Conservation (phyloP, 2,888 invertebrate genomes). For the Spodoptera littoralis region DNA sequence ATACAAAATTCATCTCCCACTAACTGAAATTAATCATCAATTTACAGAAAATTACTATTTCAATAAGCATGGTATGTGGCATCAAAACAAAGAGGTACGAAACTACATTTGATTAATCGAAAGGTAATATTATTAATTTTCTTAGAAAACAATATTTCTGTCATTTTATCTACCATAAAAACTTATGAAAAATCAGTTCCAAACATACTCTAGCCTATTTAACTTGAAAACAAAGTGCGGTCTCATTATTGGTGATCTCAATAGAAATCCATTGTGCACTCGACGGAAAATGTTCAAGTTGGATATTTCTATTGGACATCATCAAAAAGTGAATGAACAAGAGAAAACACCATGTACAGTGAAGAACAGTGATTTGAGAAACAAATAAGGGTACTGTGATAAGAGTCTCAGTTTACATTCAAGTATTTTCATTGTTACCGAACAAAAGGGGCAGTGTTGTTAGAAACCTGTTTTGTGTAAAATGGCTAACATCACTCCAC, state of each 20-base stretch:
- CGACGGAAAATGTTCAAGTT: constrained; percentile 54
- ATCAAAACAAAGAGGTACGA: too few species aligned
- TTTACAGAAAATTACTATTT: too few species aligned
- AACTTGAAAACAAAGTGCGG: constrained; percentile 36
- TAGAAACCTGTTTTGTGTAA: constrained; percentile 79
- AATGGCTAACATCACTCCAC: constrained; percentile 71
- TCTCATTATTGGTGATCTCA: constrained; percentile 29
- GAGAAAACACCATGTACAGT: constrained; percentile 69
- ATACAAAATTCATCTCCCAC: too few species aligned
- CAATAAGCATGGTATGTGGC: too few species aligned
- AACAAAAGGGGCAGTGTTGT: constrained; percentile 78
- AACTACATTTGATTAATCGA: too few species aligned
- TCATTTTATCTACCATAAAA: too few species aligned
- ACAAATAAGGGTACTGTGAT: constrained; percentile 81
- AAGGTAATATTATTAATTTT: too few species aligned
- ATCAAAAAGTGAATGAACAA: constrained; percentile 55
- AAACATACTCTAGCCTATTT: constrained; percentile 21
- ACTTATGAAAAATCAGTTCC: too few species aligned
- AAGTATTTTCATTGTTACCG: constrained; percentile 79
- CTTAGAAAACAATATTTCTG: too few species aligned
- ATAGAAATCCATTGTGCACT: constrained; percentile 43
- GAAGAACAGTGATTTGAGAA: constrained; percentile 77
- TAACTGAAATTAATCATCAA: too few species aligned
- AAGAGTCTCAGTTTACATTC: constrained; percentile 79
- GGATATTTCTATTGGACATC: constrained; percentile 49